Evolutionary conservation across 2,797 vertebrate genomes (phyloP).

Genomic region (Pelodytes ibericus): DNA sequence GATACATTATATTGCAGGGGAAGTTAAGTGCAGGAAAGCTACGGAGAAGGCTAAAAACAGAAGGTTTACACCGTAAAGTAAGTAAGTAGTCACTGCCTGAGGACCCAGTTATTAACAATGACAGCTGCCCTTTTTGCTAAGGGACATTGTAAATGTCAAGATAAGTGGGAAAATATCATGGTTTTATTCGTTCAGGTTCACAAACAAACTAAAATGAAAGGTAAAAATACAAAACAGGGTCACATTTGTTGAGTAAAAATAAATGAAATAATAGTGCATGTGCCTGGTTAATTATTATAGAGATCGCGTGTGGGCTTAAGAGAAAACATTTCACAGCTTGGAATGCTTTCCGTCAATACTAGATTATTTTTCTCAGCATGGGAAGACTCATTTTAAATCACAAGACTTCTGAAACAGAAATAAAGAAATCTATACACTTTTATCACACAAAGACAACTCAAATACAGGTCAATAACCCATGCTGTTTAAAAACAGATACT

Average conservation of each 20-base stretch:
- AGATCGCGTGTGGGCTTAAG: conserved; percentile 12
- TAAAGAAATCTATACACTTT: conserved; percentile 12
- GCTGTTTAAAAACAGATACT: conserved; percentile 1
- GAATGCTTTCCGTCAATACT: conserved; percentile 38
- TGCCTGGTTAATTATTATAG: conserved; percentile 37
- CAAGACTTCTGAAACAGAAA: conserved; percentile 17
- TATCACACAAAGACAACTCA: conserved; percentile 18
- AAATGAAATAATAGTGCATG: conserved; percentile 4
- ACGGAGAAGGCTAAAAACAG: too few relatives aligned
- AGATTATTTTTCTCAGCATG: conserved; percentile 35
- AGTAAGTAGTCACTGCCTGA: too few relatives aligned
- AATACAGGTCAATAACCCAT: conserved; percentile 25
- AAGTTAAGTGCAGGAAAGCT: too few relatives aligned
- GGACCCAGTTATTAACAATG: too few relatives aligned
- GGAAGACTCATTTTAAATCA: neutral
- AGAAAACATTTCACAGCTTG: conserved; percentile 36
- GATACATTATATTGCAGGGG: too few relatives aligned
- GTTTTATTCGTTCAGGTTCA: too few relatives aligned
- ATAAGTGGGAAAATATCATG: too few relatives aligned
- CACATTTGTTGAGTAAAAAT: neutral
- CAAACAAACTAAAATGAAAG: neutral
- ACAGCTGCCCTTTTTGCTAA: too few relatives aligned
- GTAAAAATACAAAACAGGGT: neutral
- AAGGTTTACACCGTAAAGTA: too few relatives aligned
- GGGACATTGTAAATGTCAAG: too few relatives aligned